Evolutionary conservation across 2,888 invertebrate species (phyloP), one percentile per base, ranked within the genome.

Genomic region (Steinernema scapterisci): DNA sequence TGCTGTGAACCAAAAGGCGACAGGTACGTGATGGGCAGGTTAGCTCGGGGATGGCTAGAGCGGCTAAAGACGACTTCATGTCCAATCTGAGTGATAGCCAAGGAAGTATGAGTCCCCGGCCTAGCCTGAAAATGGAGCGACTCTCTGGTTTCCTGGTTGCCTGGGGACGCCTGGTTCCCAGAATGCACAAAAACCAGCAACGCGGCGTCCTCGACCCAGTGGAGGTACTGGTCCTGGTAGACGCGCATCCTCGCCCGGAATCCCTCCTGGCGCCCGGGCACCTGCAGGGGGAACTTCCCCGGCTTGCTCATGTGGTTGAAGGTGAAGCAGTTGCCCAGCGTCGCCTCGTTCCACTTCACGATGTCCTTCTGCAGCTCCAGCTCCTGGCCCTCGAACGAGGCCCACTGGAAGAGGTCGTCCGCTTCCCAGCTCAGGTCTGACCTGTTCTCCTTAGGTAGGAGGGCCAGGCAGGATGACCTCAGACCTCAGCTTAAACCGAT

Each of bases 301-400:
- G 38, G 38, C 9, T 38, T 38, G 38, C 38, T 38, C 21, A 31
- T 21, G 63, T 76, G 78, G 44, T 80, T 80, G 75, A 80, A 80
- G 6, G 80, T 80, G 52, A 77, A 80, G 74, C 80, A 80, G 51
- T 78, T 80, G n/a, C 80, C 80, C 13, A 80, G 72, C 23, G 73
- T 70, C 16, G 75, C 71, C 16, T 80, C 76, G 54, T 76, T 73
- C 70, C 56, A 74, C 23, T 54, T 46, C 38, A 73, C 54, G 19
- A 73, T 27, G 73, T 19, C 73, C 48, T 52, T 72, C 76, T 48
- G 48, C 27, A 76, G 5, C 44, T 78, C 63, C 43, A 79, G 13
- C 16, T 52, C 73, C 21, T 70, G 43, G 25, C 75, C 76, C 51
- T 78, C 77, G 45, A 63, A 80, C 2, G 80, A 48, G 0, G 76